Conservation (phyloP, 2,888 invertebrate species). For the Drosophila nigricruria region DNA sequence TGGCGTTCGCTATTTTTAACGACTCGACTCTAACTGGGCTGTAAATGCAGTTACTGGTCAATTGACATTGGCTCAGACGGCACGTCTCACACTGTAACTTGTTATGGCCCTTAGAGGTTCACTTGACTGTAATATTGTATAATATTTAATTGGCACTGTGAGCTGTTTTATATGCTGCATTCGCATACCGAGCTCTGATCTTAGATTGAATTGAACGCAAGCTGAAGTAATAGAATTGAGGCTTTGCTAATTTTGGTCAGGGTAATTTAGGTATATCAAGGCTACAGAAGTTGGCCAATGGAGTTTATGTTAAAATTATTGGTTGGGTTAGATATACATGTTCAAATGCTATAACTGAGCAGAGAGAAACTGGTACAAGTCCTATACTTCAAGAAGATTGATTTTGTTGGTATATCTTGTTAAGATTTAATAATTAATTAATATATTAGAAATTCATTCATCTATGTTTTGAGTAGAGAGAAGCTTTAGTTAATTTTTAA, state of each 20-base stretch:
- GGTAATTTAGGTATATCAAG: conserved; percentile 2
- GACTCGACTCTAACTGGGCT: conserved; percentile 7
- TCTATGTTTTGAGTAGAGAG: no score
- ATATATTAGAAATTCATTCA: no score
- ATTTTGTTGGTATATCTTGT: no score
- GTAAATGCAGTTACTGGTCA: conserved; percentile 28
- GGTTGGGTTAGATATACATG: neutral
- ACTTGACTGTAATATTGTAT: conserved; percentile 45
- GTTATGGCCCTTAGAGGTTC: conserved; percentile 44
- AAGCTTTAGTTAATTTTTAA: neutral
- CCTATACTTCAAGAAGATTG: neutral
- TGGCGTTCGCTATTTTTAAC: conserved; percentile 30
- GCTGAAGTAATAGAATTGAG: conserved; percentile 21
- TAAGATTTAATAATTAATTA: no score
- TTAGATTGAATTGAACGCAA: conserved; percentile 20
- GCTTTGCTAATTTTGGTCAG: conserved; percentile 2
- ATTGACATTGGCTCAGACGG: conserved; percentile 52
- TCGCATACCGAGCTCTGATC: conserved; percentile 42
- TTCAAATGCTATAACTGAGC: neutral
- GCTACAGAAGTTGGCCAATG: neutral
- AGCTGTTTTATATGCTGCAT: conserved; percentile 34
- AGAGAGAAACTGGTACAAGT: neutral
- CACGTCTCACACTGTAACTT: conserved; percentile 59
- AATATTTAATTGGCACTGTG: conserved; percentile 52
- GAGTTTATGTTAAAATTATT: neutral